phyloP scores from a whole-genome alignment of 2,888 invertebrate species.

The Meloe dianella region DNA sequence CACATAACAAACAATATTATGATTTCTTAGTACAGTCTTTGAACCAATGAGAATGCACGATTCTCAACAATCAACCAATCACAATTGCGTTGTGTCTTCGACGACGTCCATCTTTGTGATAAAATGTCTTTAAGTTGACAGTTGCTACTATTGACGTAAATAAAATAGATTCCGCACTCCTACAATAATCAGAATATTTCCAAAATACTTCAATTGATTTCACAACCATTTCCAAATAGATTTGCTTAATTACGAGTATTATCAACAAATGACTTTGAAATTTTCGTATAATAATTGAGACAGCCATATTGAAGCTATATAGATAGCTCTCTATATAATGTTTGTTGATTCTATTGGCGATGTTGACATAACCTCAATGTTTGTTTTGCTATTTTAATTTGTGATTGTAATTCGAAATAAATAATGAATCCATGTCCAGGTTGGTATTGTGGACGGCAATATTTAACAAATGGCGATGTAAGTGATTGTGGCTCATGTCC shows the following conservation, averaged over 20 bases:
- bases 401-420: conserved; percentile 5
- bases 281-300: too few relatives aligned
- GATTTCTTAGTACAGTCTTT: conserved; percentile 17
- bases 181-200: too few relatives aligned
- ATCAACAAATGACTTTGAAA: too few relatives aligned
- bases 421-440: conserved; percentile 73
- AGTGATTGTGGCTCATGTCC: conserved; percentile 88
- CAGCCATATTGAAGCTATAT: too few relatives aligned
- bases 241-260: too few relatives aligned
- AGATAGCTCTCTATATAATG: neutral
- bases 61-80: conserved; percentile 39
- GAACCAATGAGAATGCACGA: conserved; percentile 45
- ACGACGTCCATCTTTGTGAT: conserved; percentile 37
- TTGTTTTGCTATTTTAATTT: conserved; percentile 14
- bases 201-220: too few relatives aligned
- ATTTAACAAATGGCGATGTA: conserved; percentile 72
- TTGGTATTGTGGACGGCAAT: conserved; percentile 79
- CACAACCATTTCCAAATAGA: too few relatives aligned
- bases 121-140: conserved; percentile 24
- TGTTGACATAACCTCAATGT: conserved; percentile 20
- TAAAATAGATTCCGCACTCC: neutral
- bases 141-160: conserved; percentile 1
- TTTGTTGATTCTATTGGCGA: conserved; percentile 1
- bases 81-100: conserved; percentile 31
- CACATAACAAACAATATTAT: conserved; percentile 12